Evolutionary conservation across 2,113 vertebrate genomes (phyloP), one percentile per base, ranked within the genome.

Genomic region (Brachyhypopomus occidentalis): DNA sequence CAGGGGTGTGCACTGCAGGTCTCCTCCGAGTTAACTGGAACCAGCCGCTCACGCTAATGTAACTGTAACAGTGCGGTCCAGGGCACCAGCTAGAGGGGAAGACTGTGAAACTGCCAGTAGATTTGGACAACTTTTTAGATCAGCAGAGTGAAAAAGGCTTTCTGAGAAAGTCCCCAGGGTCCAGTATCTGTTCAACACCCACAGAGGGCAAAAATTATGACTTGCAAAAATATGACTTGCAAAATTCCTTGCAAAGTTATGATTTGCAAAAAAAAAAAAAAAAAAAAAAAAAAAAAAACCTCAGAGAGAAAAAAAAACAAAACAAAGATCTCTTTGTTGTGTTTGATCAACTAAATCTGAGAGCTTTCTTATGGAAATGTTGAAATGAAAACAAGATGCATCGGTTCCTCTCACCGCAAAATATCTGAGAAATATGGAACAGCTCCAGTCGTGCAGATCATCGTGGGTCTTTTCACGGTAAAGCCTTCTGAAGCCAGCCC

Each of bases 11-110:
- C 81, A 71, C 63, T 27, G 64, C 38, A 75, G 75, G 79, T 70
- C 76, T 80, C 70, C 63, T 52, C 60, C 22, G 52, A 72, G 73
- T 74, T 87, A 87, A 87, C 41, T 55, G 75, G 75, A 76, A 86
- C 62, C 86, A 86, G 84, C 70, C 55, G 63, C 83, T 67, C 34
- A 11, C 38, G 48, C 73, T 77, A 67, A 82, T 48, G 77, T 58
- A 77, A 62, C 27, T 27, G 72, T 82, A 74, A 79, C 77, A n/a
- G 78, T 45, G 9, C 7, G 55, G 69, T 64, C 36, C 45, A 72
- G 67, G 82, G 75, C 38, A 78, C 19, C 12, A 75, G 76, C 23
- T 59, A 30, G 14, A 48, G 67, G 66, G 36, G 30, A 73, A 45
- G 79, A 59, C 22, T 60, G n/a, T 73, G 12, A 59, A 71, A 71